Evolutionary conservation across 2,888 invertebrate genomes (phyloP), one percentile per base, ranked within the genome.

Genomic region (Operophtera brumata): DNA sequence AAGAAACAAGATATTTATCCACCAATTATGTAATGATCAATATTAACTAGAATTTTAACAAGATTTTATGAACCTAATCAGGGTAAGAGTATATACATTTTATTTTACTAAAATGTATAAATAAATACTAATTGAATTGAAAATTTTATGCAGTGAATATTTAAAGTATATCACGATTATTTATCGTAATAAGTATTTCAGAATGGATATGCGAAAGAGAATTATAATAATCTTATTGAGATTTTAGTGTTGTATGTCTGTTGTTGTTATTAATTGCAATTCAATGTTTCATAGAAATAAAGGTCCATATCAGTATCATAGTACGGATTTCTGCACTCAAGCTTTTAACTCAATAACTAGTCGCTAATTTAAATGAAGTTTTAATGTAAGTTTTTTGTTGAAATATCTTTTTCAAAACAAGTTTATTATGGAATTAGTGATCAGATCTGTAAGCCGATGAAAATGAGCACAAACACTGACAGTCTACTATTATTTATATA

Each of bases 11-110:
- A 20, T 20, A 20, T 20, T 20, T 3, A 20, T 2, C 4, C 20
- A 20, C 20, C 2, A 20, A 20, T 3, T 4, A 20, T 20, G 20
- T 20, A 4, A 3, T 20, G 2, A 4, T 20, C 20, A 3, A 20
- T 20, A n/a, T n/a, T n/a, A n/a, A n/a, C n/a, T n/a, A n/a, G n/a
- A n/a, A n/a, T 20, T 20, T 20, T 20, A 20, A 3, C 20, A 20
- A 20, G 20, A 20, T 52, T 32, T 25, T 53, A 43, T 39, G 37
- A 47, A 47, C 42, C 30, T 53, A 44, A 57, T 52, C 47, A 57
- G 52, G 47, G 51, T 43, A 57, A 52, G 47, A 44, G 41, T 42
- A 48, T 12, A 20, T 40, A 41, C 37, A 35, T 45, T 45, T 48
- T 12, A 12, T 37, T 51, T 42, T 42, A 50, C 9, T 39, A 32